Percentiles rank a stretch among this genome's conserved stretches.
phyloP scores from a whole-genome alignment of 2,888 invertebrate genomes.

The Heliconius aoede region DNA sequence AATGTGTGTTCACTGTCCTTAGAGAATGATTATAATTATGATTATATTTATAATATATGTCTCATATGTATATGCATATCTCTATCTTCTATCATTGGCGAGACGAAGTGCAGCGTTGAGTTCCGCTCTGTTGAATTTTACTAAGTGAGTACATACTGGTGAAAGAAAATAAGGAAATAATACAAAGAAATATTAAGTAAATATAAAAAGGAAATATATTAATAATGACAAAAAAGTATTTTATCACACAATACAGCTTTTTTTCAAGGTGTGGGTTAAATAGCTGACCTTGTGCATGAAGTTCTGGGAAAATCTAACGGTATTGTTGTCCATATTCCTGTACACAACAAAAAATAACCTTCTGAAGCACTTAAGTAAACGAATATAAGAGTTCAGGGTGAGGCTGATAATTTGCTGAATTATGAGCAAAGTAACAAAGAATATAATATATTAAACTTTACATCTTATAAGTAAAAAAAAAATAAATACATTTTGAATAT shows the following conservation, averaged over 20 bases:
- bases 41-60: neutral
- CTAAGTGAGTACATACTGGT: neutral
- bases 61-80: neutral
- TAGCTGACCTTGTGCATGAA: constrained; percentile 32
- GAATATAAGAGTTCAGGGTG: constrained; percentile 58
- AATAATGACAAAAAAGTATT: neutral
- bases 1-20: neutral
- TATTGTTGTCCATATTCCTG: constrained; percentile 52
- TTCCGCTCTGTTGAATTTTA: neutral
- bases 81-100: neutral
- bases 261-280: constrained; percentile 41
- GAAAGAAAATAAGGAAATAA: neutral
- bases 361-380: constrained; percentile 57
- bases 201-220: neutral
- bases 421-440: constrained; percentile 34
- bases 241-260: constrained; percentile 10
- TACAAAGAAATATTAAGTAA: neutral
- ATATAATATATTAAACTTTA: neutral
- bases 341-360: constrained; percentile 52
- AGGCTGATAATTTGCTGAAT: constrained; percentile 46
- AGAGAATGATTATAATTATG: too few species aligned
- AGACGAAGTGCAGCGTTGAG: neutral
- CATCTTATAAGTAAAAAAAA: too few species aligned
- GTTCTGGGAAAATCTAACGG: constrained; percentile 36
- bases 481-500: neutral